Evolutionary conservation across 2,888 invertebrate genomes (phyloP).

Genomic region (Nemoura dubitans): DNA sequence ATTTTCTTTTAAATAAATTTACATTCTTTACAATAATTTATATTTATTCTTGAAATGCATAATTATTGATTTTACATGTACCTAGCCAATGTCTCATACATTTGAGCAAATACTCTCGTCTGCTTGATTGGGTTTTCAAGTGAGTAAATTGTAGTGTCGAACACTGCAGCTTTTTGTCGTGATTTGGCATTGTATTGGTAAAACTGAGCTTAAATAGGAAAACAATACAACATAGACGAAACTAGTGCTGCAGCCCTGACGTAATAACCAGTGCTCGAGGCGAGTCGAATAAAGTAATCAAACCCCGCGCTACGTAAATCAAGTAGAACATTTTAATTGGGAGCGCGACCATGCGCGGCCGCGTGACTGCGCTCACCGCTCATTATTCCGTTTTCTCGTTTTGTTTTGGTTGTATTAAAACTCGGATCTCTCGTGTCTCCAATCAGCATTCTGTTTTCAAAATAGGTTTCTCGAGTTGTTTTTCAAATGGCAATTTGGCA

Average conservation of each 20-base stretch:
- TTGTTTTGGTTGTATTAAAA: not conserved
- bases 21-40: too few species aligned
- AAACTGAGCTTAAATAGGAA: not conserved
- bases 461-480: not conserved
- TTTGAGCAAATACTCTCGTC: too few species aligned
- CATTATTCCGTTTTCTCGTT: not conserved
- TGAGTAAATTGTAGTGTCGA: too few species aligned
- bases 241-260: not conserved
- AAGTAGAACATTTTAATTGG: slow-evolving; percentile 5
- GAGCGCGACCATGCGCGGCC: not conserved
- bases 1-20: too few species aligned
- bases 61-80: too few species aligned
- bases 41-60: too few species aligned
- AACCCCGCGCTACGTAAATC: not conserved
- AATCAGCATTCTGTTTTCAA: slow-evolving; percentile 12
- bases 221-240: not conserved
- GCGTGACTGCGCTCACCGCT: not conserved
- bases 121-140: too few species aligned
- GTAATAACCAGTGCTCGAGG: not conserved
- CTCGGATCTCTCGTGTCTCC: not conserved
- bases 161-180: not conserved
- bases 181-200: not conserved
- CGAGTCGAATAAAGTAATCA: not conserved
- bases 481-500: not conserved
- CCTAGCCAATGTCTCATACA: too few species aligned